Percentiles rank a stretch among this genome's conserved stretches.
Conservation (phyloP, 2,797 vertebrate genomes). For the Sternotherus odoratus region DNA sequence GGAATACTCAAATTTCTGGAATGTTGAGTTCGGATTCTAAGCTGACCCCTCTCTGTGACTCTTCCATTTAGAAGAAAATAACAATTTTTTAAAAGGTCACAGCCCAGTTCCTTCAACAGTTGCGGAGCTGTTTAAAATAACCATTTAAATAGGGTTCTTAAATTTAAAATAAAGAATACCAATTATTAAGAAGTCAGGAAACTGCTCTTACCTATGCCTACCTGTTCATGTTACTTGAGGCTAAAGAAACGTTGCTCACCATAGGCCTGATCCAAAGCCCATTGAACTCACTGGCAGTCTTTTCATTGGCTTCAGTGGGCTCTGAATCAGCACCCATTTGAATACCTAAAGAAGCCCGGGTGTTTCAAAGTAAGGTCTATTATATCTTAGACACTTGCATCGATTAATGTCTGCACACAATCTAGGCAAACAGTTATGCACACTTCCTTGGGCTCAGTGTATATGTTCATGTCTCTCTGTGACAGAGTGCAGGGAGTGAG, state of each 20-base stretch:
- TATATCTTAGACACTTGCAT: neutral
- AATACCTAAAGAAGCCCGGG: neutral
- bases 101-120: neutral
- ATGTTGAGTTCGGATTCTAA: neutral
- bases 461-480: rapidly evolving
- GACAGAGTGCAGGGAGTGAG: neutral
- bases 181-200: neutral
- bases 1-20: neutral
- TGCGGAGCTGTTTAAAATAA: neutral
- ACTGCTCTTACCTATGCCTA: neutral
- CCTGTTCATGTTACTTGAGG: neutral
- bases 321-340: neutral
- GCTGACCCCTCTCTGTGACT: neutral
- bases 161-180: neutral
- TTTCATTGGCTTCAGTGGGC: neutral
- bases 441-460: neutral
- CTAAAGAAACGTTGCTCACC: neutral
- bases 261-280: neutral
- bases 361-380: neutral
- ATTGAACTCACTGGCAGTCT: neutral
- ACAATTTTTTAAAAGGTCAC: neutral
- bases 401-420: rapidly evolving
- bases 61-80: neutral
- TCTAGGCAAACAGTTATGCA: neutral
- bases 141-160: neutral